Evolutionary conservation across 2,888 invertebrate genomes (phyloP).

Genomic region (Invenusta paracnida): DNA sequence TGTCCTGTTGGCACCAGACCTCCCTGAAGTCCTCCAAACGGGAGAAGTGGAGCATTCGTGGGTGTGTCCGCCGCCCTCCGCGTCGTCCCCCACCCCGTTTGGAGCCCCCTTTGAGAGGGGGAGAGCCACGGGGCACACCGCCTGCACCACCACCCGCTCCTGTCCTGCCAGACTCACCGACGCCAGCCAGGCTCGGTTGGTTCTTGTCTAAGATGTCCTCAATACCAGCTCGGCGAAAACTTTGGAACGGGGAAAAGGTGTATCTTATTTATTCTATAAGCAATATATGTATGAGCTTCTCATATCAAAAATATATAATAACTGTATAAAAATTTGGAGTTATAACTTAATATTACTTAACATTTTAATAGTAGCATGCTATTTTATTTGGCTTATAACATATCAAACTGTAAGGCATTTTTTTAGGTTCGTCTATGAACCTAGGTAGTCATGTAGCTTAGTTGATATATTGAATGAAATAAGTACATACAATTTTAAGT

Average conservation of each 20-base stretch:
- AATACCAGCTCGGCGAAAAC: conserved; percentile 2
- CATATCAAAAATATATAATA: too few species aligned
- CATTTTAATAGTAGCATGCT: too few species aligned
- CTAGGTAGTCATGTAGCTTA: too few species aligned
- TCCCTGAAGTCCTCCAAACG: conserved; percentile 1
- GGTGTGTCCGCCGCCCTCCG: background rate
- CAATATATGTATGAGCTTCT: too few species aligned
- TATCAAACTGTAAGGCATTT: too few species aligned
- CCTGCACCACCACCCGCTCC: background rate
- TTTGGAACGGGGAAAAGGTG: background rate
- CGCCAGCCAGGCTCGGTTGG: background rate
- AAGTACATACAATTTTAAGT: too few species aligned
- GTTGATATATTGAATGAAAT: too few species aligned
- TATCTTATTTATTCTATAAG: too few species aligned
- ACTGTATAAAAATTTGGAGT: too few species aligned
- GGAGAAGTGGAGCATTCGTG: background rate
- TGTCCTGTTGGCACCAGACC: conserved; percentile 2
- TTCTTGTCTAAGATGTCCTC: conserved; percentile 8
- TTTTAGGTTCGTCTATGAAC: too few species aligned
- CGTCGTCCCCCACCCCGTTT: background rate
- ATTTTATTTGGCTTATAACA: too few species aligned
- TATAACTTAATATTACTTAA: too few species aligned
- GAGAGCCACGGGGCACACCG: background rate
- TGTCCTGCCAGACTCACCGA: background rate
- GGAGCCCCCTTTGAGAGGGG: background rate